Evolutionary conservation across 2,113 vertebrate genomes (phyloP), one percentile per base, ranked within the genome.

Genomic region (Xyliphius kryptos): DNA sequence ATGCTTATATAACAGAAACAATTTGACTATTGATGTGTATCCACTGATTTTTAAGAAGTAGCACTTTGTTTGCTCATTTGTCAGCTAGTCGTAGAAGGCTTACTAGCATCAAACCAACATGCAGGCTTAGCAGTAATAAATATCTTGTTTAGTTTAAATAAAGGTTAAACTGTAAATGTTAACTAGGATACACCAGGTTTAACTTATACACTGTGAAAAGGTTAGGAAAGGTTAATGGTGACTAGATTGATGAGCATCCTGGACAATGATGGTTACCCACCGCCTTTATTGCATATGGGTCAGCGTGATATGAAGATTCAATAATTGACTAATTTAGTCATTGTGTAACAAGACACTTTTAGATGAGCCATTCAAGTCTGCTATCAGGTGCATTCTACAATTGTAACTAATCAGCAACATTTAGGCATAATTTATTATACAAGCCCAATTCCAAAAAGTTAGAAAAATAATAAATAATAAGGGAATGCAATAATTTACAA

Each of bases 91-190:
- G 16, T 49, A 17, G 16, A 49, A 19, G n/a, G n/a, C n/a, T 17
- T 19, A 10, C 6, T 9, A 50, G 11, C 1, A 9, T 11, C 11
- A 11, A 9, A 50, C 48, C 10, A 15, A 52, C 50, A 26, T 52
- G 21, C 19, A n/a, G 6, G 10, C 22, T 53, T 36, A 32, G 22
- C 14, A 36, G 16, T 53, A 10, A 53, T 15, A 36, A 26, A n/a
- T 52, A n/a, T 52, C 22, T 53, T 32, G 22, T 53, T 3, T 15
- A 53, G 21, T 22, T 52, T 52, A 22, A 15, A 53, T 36, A 53
- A 53, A 53, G 51, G 51, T 53, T 36, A 53, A 53, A 26, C 22
- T 15, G 7, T 32, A 26, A 53, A 53, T n/a, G 51, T n/a, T 53
- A 53, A 52, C 51, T 36, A 51, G 12, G 20, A 22, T 26, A 22